phyloP scores from a whole-genome alignment of 1,140 invertebrate genomes.

The Harpegnathos saltator region DNA sequence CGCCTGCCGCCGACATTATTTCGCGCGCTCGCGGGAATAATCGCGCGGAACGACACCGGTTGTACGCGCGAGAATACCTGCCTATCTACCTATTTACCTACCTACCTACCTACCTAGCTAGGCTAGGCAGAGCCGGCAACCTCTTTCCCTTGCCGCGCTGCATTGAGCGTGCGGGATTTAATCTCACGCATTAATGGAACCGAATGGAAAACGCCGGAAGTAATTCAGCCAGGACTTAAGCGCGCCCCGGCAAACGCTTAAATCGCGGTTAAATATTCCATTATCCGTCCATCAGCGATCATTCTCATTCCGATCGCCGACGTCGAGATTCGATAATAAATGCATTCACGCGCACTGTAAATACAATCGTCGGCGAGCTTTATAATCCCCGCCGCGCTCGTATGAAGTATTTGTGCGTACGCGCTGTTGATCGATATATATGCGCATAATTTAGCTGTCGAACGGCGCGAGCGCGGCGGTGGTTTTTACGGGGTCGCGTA shows the following conservation, averaged over 20 bases:
- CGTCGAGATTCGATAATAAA: constrained; percentile 57
- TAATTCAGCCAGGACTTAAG: constrained; percentile 38
- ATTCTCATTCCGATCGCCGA: constrained; percentile 59
- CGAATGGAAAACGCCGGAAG: constrained; percentile 53
- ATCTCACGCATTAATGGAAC: constrained; percentile 42
- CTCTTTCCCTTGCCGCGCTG: too few relatives aligned
- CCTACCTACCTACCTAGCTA: too few relatives aligned
- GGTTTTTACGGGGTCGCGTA: constrained; percentile 47
- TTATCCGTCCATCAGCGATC: constrained; percentile 63
- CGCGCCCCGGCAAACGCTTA: constrained; percentile 53
- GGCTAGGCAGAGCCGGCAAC: too few relatives aligned
- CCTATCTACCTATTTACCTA: too few relatives aligned
- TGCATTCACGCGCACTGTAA: constrained; percentile 53
- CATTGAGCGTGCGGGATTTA: constrained; percentile 1
- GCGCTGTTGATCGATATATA: constrained; percentile 58
- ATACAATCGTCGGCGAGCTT: constrained; percentile 52
- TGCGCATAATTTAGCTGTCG: constrained; percentile 58
- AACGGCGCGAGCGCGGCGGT: constrained; percentile 2
- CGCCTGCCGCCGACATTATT: too few relatives aligned
- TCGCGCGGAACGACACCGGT: too few relatives aligned
- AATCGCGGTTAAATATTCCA: constrained; percentile 58
- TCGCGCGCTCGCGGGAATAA: too few relatives aligned
- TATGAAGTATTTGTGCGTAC: constrained; percentile 38
- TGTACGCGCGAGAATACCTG: too few relatives aligned
- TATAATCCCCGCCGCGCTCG: constrained; percentile 55